These are phyloP conservation scores for Poecilia picta DNA, from an alignment of 2,797 vertebrate genomes.

Conservation along the genomic window DNA sequence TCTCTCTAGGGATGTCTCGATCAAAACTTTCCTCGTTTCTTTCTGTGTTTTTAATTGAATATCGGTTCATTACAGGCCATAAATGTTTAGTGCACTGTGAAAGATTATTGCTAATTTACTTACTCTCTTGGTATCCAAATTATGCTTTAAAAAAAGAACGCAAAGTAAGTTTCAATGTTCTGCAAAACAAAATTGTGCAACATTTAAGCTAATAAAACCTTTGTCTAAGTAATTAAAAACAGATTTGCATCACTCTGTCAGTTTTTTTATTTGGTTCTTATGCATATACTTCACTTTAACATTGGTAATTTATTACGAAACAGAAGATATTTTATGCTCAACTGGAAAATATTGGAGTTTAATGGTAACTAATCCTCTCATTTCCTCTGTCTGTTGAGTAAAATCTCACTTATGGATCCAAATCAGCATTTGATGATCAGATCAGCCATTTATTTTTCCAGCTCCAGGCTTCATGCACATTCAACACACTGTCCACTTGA, in stretches of 20 bases:
- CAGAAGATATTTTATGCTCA: neutral
- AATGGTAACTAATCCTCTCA: neutral
- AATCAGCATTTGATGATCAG: constrained; percentile 23
- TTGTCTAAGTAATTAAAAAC: neutral
- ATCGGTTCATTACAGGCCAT: neutral
- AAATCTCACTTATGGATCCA: constrained; percentile 23
- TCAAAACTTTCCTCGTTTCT: neutral
- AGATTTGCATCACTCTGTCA: neutral
- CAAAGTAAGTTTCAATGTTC: neutral
- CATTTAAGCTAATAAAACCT: neutral
- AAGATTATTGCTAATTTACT: neutral
- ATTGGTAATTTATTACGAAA: neutral
- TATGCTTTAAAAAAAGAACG: neutral
- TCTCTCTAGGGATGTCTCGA: neutral
- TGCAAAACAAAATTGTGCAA: neutral
- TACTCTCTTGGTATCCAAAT: neutral
- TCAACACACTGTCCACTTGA: constrained; percentile 28
- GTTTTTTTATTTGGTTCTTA: neutral
- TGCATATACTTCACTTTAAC: neutral
- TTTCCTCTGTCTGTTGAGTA: neutral
- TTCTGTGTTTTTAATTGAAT: neutral
- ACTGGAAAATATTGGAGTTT: neutral
- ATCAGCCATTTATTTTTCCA: constrained; percentile 21
- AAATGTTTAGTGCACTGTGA: neutral
- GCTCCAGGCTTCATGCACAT: constrained; percentile 40